A percentile compares a stretch with the other conserved stretches of the same genome.
Conservation (phyloP, 1,140 invertebrate species). For the Scaptomyza graminum region DNA sequence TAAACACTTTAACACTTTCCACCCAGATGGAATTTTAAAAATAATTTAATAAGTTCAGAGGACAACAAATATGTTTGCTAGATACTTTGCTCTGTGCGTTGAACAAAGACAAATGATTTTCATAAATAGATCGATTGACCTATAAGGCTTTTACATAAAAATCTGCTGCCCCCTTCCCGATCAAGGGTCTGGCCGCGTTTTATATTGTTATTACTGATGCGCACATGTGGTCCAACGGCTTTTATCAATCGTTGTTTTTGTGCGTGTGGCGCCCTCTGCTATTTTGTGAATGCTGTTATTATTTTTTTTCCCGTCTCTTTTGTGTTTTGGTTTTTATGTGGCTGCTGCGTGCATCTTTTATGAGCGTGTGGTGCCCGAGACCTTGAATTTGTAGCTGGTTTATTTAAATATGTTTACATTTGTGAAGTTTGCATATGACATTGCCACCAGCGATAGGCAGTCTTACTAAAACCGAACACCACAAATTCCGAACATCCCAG, state of each 20-base stretch:
- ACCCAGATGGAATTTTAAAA: conserved; percentile 13
- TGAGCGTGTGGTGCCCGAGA: conserved; percentile 77
- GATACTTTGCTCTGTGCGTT: neutral
- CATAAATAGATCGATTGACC: conserved; percentile 69
- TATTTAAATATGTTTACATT: conserved; percentile 82
- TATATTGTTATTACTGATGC: conserved; percentile 72
- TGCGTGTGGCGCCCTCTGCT: conserved; percentile 21
- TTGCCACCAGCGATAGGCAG: conserved; percentile 69
- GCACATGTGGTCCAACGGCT: conserved; percentile 61
- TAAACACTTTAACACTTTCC: conserved; percentile 55
- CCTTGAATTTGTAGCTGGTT: conserved; percentile 79
- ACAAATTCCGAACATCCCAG: neutral
- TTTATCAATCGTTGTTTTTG: conserved; percentile 51
- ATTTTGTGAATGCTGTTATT: conserved; percentile 28
- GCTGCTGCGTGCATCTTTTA: conserved; percentile 75
- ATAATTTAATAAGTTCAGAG: conserved; percentile 48
- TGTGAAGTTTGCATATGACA: conserved; percentile 81
- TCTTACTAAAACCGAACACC: conserved; percentile 1
- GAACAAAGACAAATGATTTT: conserved; percentile 18
- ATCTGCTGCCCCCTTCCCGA: conserved; percentile 39
- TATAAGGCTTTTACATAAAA: conserved; percentile 66
- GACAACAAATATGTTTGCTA: conserved; percentile 6
- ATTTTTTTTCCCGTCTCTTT: neutral
- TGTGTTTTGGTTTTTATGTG: conserved; percentile 65
- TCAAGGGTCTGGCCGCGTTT: conserved; percentile 46